Evolutionary conservation across 2,888 invertebrate species (phyloP).

Genomic region (Zelleria hepariella): DNA sequence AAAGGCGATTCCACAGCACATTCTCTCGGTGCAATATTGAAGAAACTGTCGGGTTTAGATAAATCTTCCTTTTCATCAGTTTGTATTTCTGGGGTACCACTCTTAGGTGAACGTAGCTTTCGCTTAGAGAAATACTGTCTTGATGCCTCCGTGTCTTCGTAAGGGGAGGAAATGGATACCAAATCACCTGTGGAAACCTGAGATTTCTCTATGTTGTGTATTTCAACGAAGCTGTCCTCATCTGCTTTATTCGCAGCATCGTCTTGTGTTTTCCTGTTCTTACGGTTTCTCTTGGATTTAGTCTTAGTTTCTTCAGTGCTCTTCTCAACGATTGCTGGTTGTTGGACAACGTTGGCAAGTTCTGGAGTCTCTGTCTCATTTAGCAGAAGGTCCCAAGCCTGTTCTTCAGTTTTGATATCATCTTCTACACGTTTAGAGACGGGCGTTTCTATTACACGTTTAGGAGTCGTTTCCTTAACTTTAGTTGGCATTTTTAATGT

Average conservation of each 20-base stretch:
- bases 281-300: slow-evolving; percentile 47
- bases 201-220: slow-evolving; percentile 57
- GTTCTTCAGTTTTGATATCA: slow-evolving; percentile 51
- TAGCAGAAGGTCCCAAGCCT: slow-evolving; percentile 59
- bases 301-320: slow-evolving; percentile 39
- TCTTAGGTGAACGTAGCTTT: slow-evolving; percentile 40
- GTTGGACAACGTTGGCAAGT: slow-evolving; percentile 19
- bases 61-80: slow-evolving; percentile 16
- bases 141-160: slow-evolving; percentile 38
- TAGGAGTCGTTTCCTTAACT: slow-evolving; percentile 15
- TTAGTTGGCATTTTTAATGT: slow-evolving; percentile 14
- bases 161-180: slow-evolving; percentile 55
- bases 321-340: slow-evolving; percentile 21
- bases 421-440: slow-evolving; percentile 12
- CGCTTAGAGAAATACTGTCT: slow-evolving; percentile 34
- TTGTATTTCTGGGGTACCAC: slow-evolving; percentile 35
- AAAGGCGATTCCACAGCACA: neutral
- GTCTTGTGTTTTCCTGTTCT: slow-evolving; percentile 41
- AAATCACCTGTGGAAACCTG: slow-evolving; percentile 44
- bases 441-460: slow-evolving; percentile 9
- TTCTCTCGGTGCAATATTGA: neutral
- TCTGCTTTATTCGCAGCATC: slow-evolving; percentile 41
- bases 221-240: slow-evolving; percentile 62
- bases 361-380: slow-evolving; percentile 39
- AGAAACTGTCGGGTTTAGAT: slow-evolving; percentile 20